Conservation (phyloP, 2,888 invertebrate species). For the Lithophane leautieri region DNA sequence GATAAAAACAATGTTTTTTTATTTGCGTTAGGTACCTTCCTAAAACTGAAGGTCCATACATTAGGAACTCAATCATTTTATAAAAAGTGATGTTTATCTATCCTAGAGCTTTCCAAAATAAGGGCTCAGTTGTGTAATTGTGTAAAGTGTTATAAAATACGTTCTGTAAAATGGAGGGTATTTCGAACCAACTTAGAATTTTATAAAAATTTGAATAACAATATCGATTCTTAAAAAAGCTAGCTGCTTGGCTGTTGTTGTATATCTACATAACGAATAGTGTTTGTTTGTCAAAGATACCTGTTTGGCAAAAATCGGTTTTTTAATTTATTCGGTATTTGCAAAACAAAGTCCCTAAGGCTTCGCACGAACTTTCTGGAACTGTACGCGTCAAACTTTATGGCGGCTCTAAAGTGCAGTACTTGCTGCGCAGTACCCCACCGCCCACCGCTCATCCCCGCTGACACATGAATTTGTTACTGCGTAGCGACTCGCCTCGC, state of each 20-base stretch:
- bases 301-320: neutral
- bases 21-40: constrained; percentile 24
- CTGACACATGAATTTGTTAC: too few species aligned
- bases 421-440: too few species aligned
- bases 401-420: too few species aligned
- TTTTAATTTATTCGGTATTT: neutral
- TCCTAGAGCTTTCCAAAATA: neutral
- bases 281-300: neutral
- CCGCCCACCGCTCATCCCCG: too few species aligned
- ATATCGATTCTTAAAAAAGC: neutral
- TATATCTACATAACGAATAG: neutral
- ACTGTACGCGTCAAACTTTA: too few species aligned
- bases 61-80: neutral
- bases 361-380: neutral
- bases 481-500: too few species aligned
- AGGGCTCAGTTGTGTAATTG: neutral
- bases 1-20: neutral
- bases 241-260: neutral
- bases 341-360: neutral
- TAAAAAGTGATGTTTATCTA: neutral
- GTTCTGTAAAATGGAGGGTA: neutral
- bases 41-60: neutral
- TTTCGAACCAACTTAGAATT: neutral
- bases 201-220: neutral
- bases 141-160: neutral